These are phyloP conservation scores for Alaudala cheleensis DNA, from an alignment of 2,113 vertebrate genomes.

Conservation along the genomic window DNA sequence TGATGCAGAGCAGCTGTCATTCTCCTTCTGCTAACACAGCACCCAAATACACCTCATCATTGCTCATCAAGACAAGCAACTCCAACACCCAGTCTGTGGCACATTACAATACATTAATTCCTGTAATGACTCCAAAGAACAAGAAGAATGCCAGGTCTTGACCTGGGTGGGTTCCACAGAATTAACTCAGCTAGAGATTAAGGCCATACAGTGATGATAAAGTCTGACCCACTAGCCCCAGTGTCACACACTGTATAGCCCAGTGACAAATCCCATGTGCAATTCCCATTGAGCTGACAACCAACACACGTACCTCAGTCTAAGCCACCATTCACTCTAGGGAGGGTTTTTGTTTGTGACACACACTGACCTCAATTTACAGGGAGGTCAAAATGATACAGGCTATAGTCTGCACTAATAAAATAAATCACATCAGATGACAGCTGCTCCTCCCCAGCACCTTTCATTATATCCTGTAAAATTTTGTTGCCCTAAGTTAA, in stretches of 20 bases:
- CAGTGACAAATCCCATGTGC: constrained; percentile 72
- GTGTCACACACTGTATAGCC: constrained; percentile 50
- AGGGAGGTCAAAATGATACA: constrained; percentile 63
- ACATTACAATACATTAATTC: background rate
- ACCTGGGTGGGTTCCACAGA: constrained; percentile 47
- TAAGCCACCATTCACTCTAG: constrained; percentile 5
- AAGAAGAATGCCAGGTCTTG: constrained; percentile 64
- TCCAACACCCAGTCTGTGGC: background rate
- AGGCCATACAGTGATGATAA: constrained; percentile 37
- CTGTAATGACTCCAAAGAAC: constrained; percentile 12
- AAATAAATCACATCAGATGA: constrained; percentile 63
- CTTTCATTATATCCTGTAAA: constrained; percentile 24
- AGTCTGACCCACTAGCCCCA: constrained; percentile 42
- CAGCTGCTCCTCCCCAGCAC: constrained; percentile 56
- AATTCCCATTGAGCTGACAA: constrained; percentile 66
- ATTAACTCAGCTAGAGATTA: constrained; percentile 41
- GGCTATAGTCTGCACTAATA: constrained; percentile 11
- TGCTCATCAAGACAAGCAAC: background rate
- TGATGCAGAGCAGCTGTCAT: background rate
- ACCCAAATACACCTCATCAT: background rate
- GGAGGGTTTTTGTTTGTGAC: constrained; percentile 57
- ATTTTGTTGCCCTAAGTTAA: background rate
- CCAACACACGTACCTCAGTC: constrained; percentile 10
- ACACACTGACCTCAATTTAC: constrained; percentile 73
- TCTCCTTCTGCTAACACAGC: background rate